Conservation (phyloP, 2,888 invertebrate genomes). For the Eupithecia inturbata region DNA sequence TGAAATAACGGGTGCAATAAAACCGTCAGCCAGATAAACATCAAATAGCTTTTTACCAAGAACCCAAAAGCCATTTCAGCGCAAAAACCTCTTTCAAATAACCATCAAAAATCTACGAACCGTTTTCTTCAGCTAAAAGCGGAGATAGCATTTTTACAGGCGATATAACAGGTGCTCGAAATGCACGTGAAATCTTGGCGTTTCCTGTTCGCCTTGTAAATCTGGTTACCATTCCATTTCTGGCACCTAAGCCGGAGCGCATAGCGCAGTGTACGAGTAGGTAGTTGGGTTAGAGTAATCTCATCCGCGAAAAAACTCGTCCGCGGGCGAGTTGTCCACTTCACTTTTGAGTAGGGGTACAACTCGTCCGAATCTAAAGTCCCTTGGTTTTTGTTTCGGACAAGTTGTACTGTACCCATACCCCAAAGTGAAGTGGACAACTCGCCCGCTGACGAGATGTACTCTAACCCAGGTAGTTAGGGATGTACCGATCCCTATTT, state of each 20-base stretch:
- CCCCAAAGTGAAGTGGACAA: too few relatives aligned
- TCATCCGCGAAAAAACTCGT: too few relatives aligned
- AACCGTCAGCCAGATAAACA: constrained; percentile 7
- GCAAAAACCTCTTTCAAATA: constrained; percentile 9
- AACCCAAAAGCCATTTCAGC: neutral
- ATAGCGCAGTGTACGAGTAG: constrained; percentile 10
- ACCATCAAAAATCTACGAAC: constrained; percentile 14
- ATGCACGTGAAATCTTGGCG: constrained; percentile 25
- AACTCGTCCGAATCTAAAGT: too few relatives aligned
- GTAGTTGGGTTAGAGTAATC: too few relatives aligned
- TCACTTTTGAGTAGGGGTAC: too few relatives aligned
- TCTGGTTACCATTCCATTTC: constrained; percentile 24
- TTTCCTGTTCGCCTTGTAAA: constrained; percentile 28
- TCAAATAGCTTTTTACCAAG: constrained; percentile 10
- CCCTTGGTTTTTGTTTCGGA: too few relatives aligned
- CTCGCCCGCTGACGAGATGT: too few relatives aligned
- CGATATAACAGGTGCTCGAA: constrained; percentile 27
- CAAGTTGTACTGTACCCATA: too few relatives aligned
- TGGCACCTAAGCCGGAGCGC: constrained; percentile 25
- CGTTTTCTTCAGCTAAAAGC: constrained; percentile 17
- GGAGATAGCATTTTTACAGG: constrained; percentile 18
- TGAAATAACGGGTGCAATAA: neutral
- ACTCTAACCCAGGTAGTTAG: too few relatives aligned
- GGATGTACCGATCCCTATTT: neutral
- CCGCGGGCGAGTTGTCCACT: too few relatives aligned